These are phyloP conservation scores for Pteromalus puparum DNA, from an alignment of 1,140 invertebrate species.

Conservation along the genomic window DNA sequence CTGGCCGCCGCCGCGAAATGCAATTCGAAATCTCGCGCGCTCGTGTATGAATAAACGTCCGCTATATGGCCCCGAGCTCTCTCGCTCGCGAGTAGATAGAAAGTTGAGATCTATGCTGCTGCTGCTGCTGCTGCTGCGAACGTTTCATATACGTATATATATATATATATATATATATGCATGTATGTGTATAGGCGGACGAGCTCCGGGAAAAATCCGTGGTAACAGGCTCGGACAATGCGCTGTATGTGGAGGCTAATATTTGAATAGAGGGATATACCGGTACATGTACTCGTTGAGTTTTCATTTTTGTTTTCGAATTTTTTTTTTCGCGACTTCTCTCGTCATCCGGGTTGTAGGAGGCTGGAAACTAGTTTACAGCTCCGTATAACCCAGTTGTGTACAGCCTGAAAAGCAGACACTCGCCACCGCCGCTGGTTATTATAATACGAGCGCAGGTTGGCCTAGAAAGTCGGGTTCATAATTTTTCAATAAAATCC, in stretches of 20 bases:
- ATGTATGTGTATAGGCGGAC: background rate
- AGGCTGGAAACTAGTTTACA: background rate
- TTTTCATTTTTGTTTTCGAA: background rate
- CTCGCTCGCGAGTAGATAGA: slow-evolving; percentile 32
- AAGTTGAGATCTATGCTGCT: slow-evolving; percentile 37
- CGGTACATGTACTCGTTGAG: background rate
- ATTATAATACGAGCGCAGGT: too few species aligned
- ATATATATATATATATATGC: too few species aligned
- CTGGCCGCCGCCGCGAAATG: background rate
- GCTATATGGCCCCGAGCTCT: background rate
- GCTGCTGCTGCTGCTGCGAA: background rate
- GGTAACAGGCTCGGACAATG: background rate
- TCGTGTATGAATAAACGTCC: slow-evolving; percentile 15
- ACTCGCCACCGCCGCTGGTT: too few species aligned
- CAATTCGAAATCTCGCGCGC: slow-evolving; percentile 36
- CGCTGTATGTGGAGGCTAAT: background rate
- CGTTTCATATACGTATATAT: background rate
- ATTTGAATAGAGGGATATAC: slow-evolving; percentile 12
- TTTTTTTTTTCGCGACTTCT: too few species aligned
- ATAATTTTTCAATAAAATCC: slow-evolving; percentile 1
- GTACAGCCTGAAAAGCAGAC: too few species aligned
- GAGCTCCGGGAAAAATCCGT: background rate
- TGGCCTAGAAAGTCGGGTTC: background rate
- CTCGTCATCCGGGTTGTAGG: background rate
- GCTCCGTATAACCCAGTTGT: background rate